Evolutionary conservation across 1,140 invertebrate genomes (phyloP).

Genomic region (Cyphomyrmex costatus): DNA sequence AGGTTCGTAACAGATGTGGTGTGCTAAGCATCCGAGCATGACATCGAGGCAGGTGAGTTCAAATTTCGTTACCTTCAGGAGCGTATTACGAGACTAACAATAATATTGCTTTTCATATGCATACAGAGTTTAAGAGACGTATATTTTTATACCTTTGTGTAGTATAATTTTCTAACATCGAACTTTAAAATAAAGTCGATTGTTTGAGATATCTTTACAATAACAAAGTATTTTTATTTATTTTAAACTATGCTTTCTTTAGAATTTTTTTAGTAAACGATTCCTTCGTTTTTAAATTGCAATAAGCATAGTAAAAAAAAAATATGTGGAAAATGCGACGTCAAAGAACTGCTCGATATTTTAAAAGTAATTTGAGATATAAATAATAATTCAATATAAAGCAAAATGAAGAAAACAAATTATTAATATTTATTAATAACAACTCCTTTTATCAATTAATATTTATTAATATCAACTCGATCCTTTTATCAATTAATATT

Average conservation of each 20-base stretch:
- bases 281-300: neutral
- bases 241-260: neutral
- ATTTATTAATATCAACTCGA: too few species aligned
- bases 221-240: neutral
- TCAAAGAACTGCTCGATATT: neutral
- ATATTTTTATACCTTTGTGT: neutral
- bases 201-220: neutral
- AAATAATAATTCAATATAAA: neutral
- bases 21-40: constrained; percentile 77
- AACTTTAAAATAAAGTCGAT: too few species aligned
- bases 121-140: neutral
- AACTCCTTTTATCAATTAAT: too few species aligned
- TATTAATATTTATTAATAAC: neutral
- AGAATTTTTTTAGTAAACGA: neutral
- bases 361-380: neutral
- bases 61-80: constrained; percentile 78
- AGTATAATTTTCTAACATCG: neutral
- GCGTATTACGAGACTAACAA: constrained; percentile 51
- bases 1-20: constrained; percentile 80
- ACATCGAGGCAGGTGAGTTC: constrained; percentile 82
- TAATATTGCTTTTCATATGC: neutral
- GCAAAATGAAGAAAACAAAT: neutral
- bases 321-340: neutral
- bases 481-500: too few species aligned
- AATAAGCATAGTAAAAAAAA: neutral